Conservation (phyloP, 2,113 vertebrate genomes). For the Cyanistes caeruleus region DNA sequence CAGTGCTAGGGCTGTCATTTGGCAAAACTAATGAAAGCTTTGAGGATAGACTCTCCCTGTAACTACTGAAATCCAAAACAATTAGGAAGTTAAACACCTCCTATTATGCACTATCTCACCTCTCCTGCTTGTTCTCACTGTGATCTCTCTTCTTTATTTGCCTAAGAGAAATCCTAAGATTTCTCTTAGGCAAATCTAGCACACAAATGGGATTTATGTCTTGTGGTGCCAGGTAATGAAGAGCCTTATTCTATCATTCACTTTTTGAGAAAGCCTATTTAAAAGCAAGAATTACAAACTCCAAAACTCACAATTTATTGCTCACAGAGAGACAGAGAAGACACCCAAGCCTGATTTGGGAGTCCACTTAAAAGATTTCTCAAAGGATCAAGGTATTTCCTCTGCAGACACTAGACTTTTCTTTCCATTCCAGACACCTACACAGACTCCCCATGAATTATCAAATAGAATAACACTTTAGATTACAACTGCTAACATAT, state of each 20-base stretch:
- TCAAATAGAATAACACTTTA: background rate
- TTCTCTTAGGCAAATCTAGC: background rate
- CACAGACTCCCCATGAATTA: background rate
- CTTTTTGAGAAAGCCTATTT: background rate
- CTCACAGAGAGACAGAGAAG: background rate
- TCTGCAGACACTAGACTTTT: background rate
- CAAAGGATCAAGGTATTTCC: background rate
- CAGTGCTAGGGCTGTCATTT: background rate
- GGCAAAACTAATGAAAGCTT: constrained; percentile 8
- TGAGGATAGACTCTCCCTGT: background rate
- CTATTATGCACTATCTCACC: background rate
- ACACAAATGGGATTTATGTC: background rate
- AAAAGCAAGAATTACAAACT: background rate
- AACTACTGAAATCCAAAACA: background rate
- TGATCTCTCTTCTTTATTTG: too few species aligned
- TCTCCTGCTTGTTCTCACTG: background rate
- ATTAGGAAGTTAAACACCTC: background rate
- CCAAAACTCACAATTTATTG: background rate
- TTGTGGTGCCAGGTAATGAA: background rate
- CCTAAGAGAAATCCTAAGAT: too few species aligned
- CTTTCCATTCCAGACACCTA: background rate
- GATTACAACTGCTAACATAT: background rate
- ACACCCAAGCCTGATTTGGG: background rate
- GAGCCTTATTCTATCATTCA: background rate
- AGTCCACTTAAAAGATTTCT: background rate